These are phyloP conservation scores for Pterois miles DNA, from an alignment of 2,797 vertebrate species.

Conservation along the genomic window DNA sequence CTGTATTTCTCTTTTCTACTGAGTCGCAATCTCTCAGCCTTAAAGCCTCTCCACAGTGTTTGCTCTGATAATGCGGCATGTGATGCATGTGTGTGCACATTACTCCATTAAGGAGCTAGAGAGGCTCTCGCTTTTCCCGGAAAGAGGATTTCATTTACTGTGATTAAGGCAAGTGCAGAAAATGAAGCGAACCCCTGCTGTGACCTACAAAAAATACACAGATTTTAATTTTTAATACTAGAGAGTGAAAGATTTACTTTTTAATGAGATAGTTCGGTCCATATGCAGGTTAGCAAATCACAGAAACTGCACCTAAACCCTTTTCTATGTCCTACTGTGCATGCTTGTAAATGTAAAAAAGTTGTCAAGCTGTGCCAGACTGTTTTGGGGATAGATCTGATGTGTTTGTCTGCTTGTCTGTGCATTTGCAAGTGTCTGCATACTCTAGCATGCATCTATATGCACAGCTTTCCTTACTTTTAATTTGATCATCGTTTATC, in stretches of 20 bases:
- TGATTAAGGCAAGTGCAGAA: constrained; percentile 57
- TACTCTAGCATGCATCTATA: not conserved
- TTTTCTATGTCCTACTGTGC: not conserved
- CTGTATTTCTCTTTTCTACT: not conserved
- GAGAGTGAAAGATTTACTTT: constrained; percentile 54
- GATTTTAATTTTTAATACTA: constrained; percentile 65
- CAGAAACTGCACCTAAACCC: not conserved
- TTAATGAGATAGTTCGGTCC: constrained; percentile 52
- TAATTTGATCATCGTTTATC: not conserved
- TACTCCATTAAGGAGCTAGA: constrained; percentile 45
- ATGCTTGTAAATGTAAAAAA: not conserved
- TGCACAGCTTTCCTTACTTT: not conserved
- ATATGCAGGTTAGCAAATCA: constrained; percentile 5
- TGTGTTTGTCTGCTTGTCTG: not conserved
- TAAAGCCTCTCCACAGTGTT: constrained; percentile 34
- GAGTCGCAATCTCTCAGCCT: not conserved
- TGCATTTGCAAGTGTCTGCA: not conserved
- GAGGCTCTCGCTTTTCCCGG: constrained; percentile 30
- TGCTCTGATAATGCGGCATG: constrained; percentile 51
- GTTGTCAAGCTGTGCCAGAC: not conserved
- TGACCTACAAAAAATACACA: constrained; percentile 62
- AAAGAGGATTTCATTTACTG: constrained; percentile 59
- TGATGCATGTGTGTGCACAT: constrained; percentile 46
- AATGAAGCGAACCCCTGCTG: constrained; percentile 45
- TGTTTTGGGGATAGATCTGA: not conserved